Percentiles rank a stretch among this genome's conserved stretches.
Conservation (phyloP, 2,113 vertebrate genomes). For the Lycocorax pyrrhopterus region DNA sequence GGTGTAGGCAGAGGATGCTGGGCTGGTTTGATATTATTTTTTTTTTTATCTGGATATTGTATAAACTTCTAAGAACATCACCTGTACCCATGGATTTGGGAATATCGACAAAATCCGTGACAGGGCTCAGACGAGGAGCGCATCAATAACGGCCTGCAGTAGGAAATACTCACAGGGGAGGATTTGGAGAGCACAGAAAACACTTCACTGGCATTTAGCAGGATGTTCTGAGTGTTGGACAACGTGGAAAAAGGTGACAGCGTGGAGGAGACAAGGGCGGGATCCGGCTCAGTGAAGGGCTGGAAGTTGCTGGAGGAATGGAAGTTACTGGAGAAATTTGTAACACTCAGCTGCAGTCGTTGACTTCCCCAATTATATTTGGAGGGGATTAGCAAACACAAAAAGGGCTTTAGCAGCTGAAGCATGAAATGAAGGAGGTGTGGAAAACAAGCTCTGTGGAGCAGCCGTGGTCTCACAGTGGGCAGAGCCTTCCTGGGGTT, state of each 20-base stretch:
- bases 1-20: background rate
- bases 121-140: background rate
- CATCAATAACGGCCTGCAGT: accelerated
- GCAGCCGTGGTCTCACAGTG: background rate
- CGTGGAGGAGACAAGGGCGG: background rate
- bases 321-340: background rate
- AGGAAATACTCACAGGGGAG: background rate
- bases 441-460: background rate
- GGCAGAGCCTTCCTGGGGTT: background rate
- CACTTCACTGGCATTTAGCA: accelerated
- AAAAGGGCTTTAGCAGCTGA: background rate
- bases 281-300: background rate
- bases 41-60: background rate
- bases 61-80: background rate
- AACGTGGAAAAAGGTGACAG: background rate
- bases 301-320: background rate
- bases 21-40: background rate
- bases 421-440: background rate
- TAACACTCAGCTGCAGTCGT: background rate
- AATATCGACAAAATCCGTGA: background rate
- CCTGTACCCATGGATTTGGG: background rate
- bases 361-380: background rate
- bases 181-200: background rate
- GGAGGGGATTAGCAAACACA: background rate
- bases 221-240: background rate